Evolutionary conservation across 2,888 invertebrate genomes (phyloP).

Genomic region (Dynastes tityus): DNA sequence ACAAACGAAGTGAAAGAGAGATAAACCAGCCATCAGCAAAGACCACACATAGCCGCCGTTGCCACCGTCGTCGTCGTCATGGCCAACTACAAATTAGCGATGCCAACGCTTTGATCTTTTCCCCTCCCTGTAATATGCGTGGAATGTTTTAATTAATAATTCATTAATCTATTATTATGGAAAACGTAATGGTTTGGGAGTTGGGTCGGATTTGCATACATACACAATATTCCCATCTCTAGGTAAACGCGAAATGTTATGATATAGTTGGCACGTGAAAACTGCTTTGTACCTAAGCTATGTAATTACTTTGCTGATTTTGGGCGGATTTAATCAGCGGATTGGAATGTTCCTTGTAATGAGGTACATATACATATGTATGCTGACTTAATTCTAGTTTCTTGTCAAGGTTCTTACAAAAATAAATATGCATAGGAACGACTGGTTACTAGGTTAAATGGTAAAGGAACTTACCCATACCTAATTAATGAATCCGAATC

Average conservation of each 20-base stretch:
- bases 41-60: constrained; percentile 25
- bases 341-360: no score
- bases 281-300: background rate
- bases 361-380: no score
- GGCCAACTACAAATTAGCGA: constrained; percentile 43
- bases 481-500: no score
- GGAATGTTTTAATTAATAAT: constrained; percentile 45
- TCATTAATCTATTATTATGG: constrained; percentile 44
- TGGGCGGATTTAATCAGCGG: no score
- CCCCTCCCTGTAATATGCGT: constrained; percentile 32
- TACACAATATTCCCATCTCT: background rate
- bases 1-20: constrained; percentile 27
- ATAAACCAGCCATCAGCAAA: constrained; percentile 8
- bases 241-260: background rate
- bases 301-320: no score
- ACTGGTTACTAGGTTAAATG: no score
- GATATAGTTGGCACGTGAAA: no score
- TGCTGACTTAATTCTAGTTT: no score
- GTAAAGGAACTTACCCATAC: no score
- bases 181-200: constrained; percentile 30
- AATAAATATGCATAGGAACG: no score
- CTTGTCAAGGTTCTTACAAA: no score
- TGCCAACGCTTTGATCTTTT: constrained; percentile 43
- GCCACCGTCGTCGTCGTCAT: constrained; percentile 22
- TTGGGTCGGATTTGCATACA: background rate